These are phyloP conservation scores for Serinus canaria DNA, from an alignment of 2,113 vertebrate species.

Conservation along the genomic window DNA sequence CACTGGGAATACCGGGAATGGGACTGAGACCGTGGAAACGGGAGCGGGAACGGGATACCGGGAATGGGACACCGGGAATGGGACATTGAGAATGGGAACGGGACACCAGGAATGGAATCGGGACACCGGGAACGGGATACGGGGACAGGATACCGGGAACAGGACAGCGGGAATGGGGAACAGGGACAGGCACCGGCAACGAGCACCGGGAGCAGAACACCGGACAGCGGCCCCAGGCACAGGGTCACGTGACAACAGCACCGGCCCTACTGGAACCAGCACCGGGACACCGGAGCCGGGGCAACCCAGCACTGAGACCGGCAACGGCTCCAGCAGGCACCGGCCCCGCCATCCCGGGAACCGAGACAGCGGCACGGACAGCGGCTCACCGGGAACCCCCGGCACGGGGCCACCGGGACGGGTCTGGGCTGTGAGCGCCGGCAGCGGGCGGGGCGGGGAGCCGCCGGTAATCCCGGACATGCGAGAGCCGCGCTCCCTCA, in stretches of 20 bases:
- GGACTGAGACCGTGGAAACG: too few relatives aligned
- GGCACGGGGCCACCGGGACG: neutral
- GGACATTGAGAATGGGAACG: neutral
- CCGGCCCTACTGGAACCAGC: neutral
- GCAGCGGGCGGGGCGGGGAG: neutral
- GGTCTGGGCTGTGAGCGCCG: neutral
- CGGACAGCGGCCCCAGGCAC: neutral
- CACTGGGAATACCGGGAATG: neutral
- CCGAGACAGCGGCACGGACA: neutral
- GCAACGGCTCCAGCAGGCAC: neutral
- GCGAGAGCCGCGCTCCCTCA: neutral
- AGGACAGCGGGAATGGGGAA: neutral
- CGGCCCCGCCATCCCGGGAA: too few relatives aligned
- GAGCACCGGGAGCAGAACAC: too few relatives aligned
- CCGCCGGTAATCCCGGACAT: neutral
- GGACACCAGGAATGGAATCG: neutral
- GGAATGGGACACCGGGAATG: too few relatives aligned
- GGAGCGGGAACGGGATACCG: too few relatives aligned
- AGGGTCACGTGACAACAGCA: neutral
- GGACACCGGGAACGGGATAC: neutral
- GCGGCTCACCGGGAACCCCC: too few relatives aligned
- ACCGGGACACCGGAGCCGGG: neutral
- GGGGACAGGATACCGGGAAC: neutral
- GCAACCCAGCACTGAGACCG: too few relatives aligned
- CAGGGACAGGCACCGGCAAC: too few relatives aligned